Evolutionary conservation across 2,888 invertebrate species (phyloP).

Genomic region (Leucophora obtusa): DNA sequence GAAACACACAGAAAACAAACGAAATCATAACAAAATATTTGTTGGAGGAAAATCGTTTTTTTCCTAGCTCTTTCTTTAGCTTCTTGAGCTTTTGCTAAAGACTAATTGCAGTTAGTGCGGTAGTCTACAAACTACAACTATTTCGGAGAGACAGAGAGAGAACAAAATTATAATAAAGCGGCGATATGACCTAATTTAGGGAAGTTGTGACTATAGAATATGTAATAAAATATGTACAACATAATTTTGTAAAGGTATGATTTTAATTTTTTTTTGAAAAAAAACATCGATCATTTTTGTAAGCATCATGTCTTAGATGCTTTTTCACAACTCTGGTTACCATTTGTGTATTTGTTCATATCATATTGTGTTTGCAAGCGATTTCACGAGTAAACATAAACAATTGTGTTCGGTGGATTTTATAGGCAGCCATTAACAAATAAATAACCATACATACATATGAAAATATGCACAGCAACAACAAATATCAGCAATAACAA

Average conservation of each 20-base stretch:
- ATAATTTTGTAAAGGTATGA: too few relatives aligned
- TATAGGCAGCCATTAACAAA: slow-evolving; percentile 27
- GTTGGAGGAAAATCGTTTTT: too few relatives aligned
- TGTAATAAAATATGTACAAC: too few relatives aligned
- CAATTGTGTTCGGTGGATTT: slow-evolving; percentile 35
- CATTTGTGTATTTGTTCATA: slow-evolving; percentile 6
- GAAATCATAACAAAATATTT: neutral
- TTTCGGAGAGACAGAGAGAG: too few relatives aligned
- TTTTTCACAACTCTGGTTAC: neutral
- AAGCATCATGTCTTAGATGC: neutral
- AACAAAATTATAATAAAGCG: neutral
- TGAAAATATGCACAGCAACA: slow-evolving; percentile 32
- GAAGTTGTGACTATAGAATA: too few relatives aligned
- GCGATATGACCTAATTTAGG: neutral
- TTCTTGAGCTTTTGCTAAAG: neutral
- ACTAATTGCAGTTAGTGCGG: neutral
- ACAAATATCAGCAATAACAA: slow-evolving; percentile 1
- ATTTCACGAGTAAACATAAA: slow-evolving; percentile 41
- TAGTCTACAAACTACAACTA: neutral
- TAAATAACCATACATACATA: slow-evolving; percentile 42
- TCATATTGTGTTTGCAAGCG: slow-evolving; percentile 24
- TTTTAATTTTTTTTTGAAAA: too few relatives aligned
- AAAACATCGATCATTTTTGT: neutral
- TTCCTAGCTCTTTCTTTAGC: neutral
- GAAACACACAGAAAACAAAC: neutral